Evolutionary conservation across 1,140 invertebrate species (phyloP), one percentile per base, ranked within the genome.

Genomic region (Telenomus remus): DNA sequence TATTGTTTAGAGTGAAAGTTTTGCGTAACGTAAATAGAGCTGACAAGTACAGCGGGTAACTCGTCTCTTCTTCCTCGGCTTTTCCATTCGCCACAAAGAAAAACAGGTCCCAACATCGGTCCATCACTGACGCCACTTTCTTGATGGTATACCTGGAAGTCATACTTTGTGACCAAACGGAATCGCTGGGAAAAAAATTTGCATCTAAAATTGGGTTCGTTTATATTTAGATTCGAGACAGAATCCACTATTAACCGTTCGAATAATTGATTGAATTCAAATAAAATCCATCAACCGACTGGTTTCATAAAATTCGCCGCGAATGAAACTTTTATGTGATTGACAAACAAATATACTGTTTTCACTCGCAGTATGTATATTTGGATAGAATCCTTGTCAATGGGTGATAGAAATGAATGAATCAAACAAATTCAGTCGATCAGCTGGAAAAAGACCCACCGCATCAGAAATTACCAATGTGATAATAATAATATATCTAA

Each of bases 1-100:
- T 76, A 82, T 82, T 79, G 79, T 81, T 66, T 60, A 55, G 54
- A 74, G 81, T 79, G 81, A 84, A 84, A 84, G 82, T 84, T 79
- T 84, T 82, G 79, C 81, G 82, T 79, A 82, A 82, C 80, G 59
- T 69, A 70, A 70, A 76, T 73, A 54, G 53, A 13, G 53, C 19
- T 53, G 51, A 64, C 68, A 48, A 12, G 34, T 11, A 13, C 46
- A 12, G 44, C 51, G 64, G 49, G 61, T 51, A 55, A 65, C 49
- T 65, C 56, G 37, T 56, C 55, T 9, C 12, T 42, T 61, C 50
- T 43, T 53, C 53, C 9, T 49, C 16, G 13, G 13, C 12, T 12
- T 59, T 68, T 68, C 33, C 54, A 46, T 68, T 33, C n/a, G 35
- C 11, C 14, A 39, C 11, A 42, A 5, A 42, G 56, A 16, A 69